Conservation (phyloP, 2,888 invertebrate species). For the Clanis bilineata region DNA sequence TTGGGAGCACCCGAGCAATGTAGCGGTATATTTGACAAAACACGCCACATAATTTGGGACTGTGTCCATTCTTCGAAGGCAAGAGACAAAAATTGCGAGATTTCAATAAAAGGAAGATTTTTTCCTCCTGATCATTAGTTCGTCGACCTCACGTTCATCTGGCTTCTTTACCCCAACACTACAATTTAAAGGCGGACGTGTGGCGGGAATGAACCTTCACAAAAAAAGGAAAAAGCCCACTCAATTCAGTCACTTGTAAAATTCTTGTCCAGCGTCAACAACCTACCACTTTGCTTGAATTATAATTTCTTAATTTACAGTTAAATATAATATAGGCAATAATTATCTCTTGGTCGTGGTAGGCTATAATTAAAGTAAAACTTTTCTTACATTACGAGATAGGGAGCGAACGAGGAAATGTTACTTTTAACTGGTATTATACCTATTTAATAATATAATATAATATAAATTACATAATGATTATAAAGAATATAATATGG, state of each 20-base stretch:
- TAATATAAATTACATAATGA: too few relatives aligned
- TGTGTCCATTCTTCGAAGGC: conserved; percentile 58
- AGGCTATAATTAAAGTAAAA: background rate
- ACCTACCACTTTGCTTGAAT: background rate
- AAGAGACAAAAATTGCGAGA: conserved; percentile 56
- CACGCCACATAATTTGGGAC: conserved; percentile 38
- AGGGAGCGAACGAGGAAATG: background rate
- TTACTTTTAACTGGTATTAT: too few relatives aligned
- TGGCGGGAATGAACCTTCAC: conserved; percentile 17
- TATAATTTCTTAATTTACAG: background rate
- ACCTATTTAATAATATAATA: too few relatives aligned
- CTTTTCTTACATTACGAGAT: background rate
- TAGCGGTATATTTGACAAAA: conserved; percentile 61
- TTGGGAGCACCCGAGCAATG: conserved; percentile 45
- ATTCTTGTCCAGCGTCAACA: background rate
- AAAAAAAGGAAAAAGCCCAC: background rate
- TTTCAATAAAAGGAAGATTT: conserved; percentile 53
- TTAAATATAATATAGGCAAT: background rate
- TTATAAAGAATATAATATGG: too few relatives aligned
- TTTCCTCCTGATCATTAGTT: conserved; percentile 50
- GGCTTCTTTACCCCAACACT: conserved; percentile 25
- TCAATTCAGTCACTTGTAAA: background rate
- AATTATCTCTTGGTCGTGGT: background rate
- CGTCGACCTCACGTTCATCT: conserved; percentile 44
- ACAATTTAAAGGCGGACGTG: conserved; percentile 29